Evolutionary conservation across 2,888 invertebrate species (phyloP).

Genomic region (Rotaria sp.): DNA sequence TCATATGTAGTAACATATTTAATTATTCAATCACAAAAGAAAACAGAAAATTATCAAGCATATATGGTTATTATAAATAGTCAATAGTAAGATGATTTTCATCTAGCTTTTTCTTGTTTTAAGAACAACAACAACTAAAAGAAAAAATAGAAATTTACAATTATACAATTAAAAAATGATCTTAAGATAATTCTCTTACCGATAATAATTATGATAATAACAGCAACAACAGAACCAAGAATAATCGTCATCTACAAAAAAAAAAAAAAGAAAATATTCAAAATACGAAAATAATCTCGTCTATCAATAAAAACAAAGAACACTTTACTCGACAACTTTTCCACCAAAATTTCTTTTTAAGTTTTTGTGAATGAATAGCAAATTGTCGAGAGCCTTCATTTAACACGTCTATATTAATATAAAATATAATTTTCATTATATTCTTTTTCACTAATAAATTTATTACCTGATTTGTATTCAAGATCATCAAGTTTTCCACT

Average conservation of each 20-base stretch:
- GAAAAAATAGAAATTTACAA: no score
- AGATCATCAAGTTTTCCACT: not conserved
- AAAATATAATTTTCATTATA: not conserved
- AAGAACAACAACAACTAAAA: not conserved
- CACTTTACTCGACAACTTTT: not conserved
- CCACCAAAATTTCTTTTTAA: conserved; percentile 1
- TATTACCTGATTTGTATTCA: not conserved
- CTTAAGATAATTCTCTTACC: not conserved
- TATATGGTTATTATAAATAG: not conserved
- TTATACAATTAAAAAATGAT: not conserved
- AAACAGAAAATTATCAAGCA: not conserved
- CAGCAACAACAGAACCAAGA: not conserved
- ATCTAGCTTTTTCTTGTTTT: not conserved
- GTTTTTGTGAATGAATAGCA: not conserved
- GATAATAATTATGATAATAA: not conserved
- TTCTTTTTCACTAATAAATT: not conserved
- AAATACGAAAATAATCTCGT: no score
- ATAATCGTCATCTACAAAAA: not conserved
- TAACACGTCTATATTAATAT: not conserved
- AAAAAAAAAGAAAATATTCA: no score
- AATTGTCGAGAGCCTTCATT: not conserved
- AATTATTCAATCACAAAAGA: not conserved
- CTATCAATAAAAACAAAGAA: no score
- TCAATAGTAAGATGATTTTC: not conserved
- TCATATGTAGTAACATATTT: not conserved